phyloP scores from a whole-genome alignment of 2,113 vertebrate genomes.

The Chitala chitala region DNA sequence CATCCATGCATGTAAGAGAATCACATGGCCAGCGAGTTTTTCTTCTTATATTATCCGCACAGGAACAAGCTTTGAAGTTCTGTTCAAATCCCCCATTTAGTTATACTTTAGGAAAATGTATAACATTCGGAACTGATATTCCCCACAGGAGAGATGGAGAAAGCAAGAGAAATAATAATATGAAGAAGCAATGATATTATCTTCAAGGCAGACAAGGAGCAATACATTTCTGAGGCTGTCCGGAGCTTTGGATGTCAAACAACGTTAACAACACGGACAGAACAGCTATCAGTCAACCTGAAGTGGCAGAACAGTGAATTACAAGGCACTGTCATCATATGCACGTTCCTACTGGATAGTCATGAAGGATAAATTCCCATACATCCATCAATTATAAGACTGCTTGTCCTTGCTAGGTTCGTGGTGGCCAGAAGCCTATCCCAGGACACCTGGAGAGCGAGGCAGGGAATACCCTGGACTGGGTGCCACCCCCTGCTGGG shows the following conservation, averaged over 20 bases:
- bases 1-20: not conserved
- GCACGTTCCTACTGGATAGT: no score
- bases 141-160: not conserved
- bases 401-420: no score
- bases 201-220: not conserved
- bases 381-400: no score
- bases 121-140: not conserved
- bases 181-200: not conserved
- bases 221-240: not conserved
- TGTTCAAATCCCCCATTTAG: not conserved
- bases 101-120: not conserved
- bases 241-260: not conserved
- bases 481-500: no score
- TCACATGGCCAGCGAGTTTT: not conserved
- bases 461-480: no score
- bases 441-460: no score
- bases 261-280: not conserved
- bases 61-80: not conserved
- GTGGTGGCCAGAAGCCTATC: no score
- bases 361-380: no score
- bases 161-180: not conserved
- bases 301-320: no score
- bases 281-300: not conserved
- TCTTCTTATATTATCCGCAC: not conserved
- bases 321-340: no score